Percentiles rank a stretch among this genome's conserved stretches.
Evolutionary conservation across 2,888 invertebrate species (phyloP).

Genomic region (Heliconius aoede): DNA sequence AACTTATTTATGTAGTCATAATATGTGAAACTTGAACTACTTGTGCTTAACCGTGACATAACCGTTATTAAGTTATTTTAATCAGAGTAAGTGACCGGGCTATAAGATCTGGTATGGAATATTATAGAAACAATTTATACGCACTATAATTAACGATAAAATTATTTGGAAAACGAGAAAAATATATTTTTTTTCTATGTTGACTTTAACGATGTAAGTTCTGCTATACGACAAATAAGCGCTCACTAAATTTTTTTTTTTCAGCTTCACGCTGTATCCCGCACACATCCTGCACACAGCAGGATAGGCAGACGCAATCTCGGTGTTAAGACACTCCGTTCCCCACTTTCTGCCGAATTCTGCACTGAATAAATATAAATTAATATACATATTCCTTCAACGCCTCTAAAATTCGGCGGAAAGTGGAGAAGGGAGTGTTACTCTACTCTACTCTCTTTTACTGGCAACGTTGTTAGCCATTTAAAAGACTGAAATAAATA

Average conservation of each 20-base stretch:
- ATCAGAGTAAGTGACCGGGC: slow-evolving; percentile 15
- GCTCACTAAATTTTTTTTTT: too few relatives aligned
- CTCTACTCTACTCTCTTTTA: too few relatives aligned
- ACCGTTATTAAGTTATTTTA: slow-evolving; percentile 26
- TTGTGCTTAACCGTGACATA: slow-evolving; percentile 20
- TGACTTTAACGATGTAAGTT: neutral
- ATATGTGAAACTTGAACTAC: slow-evolving; percentile 8
- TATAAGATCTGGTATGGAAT: slow-evolving; percentile 16
- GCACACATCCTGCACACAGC: too few relatives aligned
- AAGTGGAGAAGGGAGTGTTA: too few relatives aligned
- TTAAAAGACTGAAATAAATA: neutral
- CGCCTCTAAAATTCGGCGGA: too few relatives aligned
- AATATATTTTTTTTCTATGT: neutral
- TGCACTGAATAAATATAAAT: too few relatives aligned
- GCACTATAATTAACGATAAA: neutral
- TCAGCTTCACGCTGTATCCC: too few relatives aligned
- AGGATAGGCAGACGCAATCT: too few relatives aligned
- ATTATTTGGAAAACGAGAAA: neutral
- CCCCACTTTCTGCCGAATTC: too few relatives aligned
- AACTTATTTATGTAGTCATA: neutral
- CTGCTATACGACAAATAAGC: too few relatives aligned
- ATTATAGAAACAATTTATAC: slow-evolving; percentile 14
- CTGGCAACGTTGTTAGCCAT: neutral
- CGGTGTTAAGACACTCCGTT: too few relatives aligned
- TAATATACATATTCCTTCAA: too few relatives aligned